Conservation (phyloP, 2,113 vertebrate species). For the Heptranchias perlo region DNA sequence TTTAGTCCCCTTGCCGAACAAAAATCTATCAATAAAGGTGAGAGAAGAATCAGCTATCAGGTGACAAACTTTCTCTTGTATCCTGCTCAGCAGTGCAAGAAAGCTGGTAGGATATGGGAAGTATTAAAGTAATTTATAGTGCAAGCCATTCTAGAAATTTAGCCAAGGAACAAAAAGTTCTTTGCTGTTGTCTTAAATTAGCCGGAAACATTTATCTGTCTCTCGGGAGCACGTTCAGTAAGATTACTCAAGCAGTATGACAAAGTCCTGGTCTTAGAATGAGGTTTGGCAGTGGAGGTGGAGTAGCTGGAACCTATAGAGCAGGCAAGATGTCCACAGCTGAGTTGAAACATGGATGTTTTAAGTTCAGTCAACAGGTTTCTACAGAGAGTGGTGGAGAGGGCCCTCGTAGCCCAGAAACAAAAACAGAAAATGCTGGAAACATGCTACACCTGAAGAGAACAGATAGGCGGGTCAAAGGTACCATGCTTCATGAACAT, state of each 20-base stretch:
- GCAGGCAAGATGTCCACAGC: not conserved
- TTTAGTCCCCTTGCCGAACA: not conserved
- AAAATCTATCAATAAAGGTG: not conserved
- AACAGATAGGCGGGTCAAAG: not conserved
- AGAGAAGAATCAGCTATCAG: not conserved
- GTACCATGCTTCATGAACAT: not conserved
- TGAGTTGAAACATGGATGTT: not conserved
- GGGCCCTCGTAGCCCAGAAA: too few species aligned
- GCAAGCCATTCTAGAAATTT: not conserved
- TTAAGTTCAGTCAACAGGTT: not conserved
- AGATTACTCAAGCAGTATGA: not conserved
- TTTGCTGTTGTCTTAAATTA: not conserved
- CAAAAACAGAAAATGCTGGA: not conserved
- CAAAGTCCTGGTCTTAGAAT: not conserved
- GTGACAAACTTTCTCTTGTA: not conserved
- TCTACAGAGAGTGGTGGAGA: not conserved
- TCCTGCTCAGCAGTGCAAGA: not conserved
- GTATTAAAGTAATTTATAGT: not conserved
- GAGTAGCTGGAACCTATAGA: not conserved
- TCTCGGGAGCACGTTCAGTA: not conserved
- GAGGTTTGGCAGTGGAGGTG: not conserved
- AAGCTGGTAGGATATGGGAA: slow-evolving; percentile 1
- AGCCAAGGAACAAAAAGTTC: not conserved
- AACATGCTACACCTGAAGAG: not conserved
- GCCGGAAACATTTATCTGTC: not conserved